A percentile compares a stretch with the other conserved stretches of the same genome.
phyloP scores from a whole-genome alignment of 2,113 vertebrate genomes.

The Dissostichus mawsoni region DNA sequence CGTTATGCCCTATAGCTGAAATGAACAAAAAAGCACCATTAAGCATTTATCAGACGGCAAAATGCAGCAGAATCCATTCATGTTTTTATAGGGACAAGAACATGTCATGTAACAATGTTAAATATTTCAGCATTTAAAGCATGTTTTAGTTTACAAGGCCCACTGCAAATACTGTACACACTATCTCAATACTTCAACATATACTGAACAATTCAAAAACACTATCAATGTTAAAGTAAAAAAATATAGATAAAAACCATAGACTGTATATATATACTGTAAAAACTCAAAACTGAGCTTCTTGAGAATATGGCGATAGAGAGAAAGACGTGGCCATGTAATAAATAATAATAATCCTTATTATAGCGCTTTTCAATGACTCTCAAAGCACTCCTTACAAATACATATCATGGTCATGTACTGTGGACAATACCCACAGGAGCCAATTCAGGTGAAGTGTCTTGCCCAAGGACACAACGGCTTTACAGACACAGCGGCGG shows the following conservation, averaged over 20 bases:
- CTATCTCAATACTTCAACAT: not conserved
- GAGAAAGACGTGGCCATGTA: too few relatives aligned
- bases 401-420: too few relatives aligned
- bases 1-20: slow-evolving; percentile 33
- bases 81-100: not conserved
- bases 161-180: not conserved
- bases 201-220: not conserved
- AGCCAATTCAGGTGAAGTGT: too few relatives aligned
- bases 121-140: not conserved
- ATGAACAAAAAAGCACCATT: slow-evolving; percentile 44
- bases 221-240: not conserved
- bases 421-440: too few relatives aligned
- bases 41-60: slow-evolving; percentile 39
- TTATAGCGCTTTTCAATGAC: too few relatives aligned
- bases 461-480: too few relatives aligned
- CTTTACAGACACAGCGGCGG: too few relatives aligned
- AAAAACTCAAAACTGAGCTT: not conserved
- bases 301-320: too few relatives aligned
- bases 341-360: too few relatives aligned
- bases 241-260: not conserved
- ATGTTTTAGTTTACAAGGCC: not conserved
- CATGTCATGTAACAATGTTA: not conserved
- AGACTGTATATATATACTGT: too few relatives aligned
- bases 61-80: not conserved
- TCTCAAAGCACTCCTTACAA: too few relatives aligned